Base-by-base conservation (phyloP, 1,140 invertebrate genomes). In the silkworm (Bombyx mori) region DNA sequence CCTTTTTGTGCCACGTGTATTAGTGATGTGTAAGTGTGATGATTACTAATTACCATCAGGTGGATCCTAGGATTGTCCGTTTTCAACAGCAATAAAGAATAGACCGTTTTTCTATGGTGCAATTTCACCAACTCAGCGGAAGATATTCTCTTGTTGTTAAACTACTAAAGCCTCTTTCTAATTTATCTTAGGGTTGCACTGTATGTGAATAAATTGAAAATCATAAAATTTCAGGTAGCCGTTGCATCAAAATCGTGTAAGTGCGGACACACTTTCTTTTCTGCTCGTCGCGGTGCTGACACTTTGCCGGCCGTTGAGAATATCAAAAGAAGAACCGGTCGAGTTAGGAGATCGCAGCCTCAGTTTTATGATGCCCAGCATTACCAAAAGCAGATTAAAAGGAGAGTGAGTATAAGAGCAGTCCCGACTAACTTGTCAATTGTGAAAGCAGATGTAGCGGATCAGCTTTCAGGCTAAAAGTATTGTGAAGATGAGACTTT, bases 331-430 rank as follows among this genome's bases (percentile, higher is more conserved):
- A 84, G 94, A 59, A 95, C 94, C 0, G 93, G 93, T 66, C 82
- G 94, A 57, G 92, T 95, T 10, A 91, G 94, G 69, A 80, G 94
- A 55, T 92, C 93, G 58, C 94, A 94, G 72, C 93, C 93, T 44
- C 93, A 95, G 89, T 96, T 94, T 85, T 96, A 95, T 66, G 94
- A 96, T 89, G 91, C 93, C 7, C 89, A 94, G 66, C 93, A 95
- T 62, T 88, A 88, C 92, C 92, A 89, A 57, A 86, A 86, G 42
- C 71, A 79, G 55, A 66, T 69, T 42, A 83, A 83, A 53, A 68
- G 65, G 61, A 68, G 73, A 56, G 82, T 86, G 42, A 62, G 65
- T 57, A 6, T 59, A 6, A 35, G 12, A 18, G 12, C 12, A 18
- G 12, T 18, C 12, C 12, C 12, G 12, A 18, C 12, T 18, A 18